phyloP scores from a whole-genome alignment of 2,888 invertebrate species.

The Latheticus oryzae region DNA sequence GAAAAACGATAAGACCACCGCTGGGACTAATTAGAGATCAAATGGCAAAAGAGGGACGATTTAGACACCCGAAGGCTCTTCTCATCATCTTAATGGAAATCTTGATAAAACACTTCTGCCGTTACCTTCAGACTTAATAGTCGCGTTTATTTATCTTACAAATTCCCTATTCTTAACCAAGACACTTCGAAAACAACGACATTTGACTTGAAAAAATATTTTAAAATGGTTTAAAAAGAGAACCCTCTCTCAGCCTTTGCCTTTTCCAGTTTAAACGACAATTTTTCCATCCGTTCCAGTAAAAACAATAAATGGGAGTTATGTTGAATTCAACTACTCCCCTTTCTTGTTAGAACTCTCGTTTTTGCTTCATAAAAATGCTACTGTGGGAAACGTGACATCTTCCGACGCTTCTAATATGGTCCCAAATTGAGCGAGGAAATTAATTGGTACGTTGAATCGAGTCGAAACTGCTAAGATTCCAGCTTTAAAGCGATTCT shows the following conservation, averaged over 20 bases:
- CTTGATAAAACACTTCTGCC: constrained; percentile 45
- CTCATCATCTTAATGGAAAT: constrained; percentile 49
- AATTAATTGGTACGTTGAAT: constrained; percentile 21
- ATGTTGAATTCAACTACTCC: constrained; percentile 15
- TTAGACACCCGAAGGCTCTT: constrained; percentile 44
- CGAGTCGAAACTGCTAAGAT: constrained; percentile 5
- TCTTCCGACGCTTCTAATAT: constrained; percentile 11
- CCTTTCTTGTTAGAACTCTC: constrained; percentile 17
- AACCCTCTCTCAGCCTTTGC: too few species aligned
- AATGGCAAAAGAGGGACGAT: constrained; percentile 42
- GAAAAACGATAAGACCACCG: constrained; percentile 43
- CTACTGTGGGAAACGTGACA: constrained; percentile 11
- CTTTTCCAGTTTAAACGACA: too few species aligned
- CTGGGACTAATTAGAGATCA: constrained; percentile 50
- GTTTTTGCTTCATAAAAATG: constrained; percentile 19
- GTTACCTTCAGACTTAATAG: constrained; percentile 32
- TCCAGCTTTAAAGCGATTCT: constrained; percentile 15
- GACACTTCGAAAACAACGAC: too few species aligned
- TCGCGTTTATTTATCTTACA: too few species aligned
- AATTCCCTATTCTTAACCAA: too few species aligned
- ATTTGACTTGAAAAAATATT: too few species aligned
- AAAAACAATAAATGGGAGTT: constrained; percentile 15
- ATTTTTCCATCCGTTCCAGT: background rate
- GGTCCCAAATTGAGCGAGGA: constrained; percentile 19
- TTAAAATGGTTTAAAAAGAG: too few species aligned